Conservation (phyloP, 2,113 vertebrate species). For the Alethe diademata region DNA sequence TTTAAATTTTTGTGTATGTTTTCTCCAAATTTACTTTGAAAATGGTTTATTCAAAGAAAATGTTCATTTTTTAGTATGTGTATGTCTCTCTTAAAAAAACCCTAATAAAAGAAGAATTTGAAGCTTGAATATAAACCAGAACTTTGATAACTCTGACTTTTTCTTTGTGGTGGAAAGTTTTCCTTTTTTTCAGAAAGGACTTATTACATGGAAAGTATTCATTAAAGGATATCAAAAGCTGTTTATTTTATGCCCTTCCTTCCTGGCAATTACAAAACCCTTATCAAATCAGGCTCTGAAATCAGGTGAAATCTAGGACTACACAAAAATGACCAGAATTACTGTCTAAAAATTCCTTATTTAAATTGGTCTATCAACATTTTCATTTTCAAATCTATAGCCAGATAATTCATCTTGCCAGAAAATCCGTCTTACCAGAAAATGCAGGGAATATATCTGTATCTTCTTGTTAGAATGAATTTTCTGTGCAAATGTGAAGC, state of each 20-base stretch:
- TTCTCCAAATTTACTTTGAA: not conserved
- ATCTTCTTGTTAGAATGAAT: not conserved
- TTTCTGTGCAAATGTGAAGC: not conserved
- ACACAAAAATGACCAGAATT: not conserved
- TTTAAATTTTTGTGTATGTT: not conserved
- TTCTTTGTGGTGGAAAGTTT: not conserved
- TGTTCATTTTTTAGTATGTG: not conserved
- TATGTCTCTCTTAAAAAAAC: not conserved
- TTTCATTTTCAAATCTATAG: not conserved
- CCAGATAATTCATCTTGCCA: not conserved
- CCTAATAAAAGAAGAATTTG: not conserved
- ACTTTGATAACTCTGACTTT: not conserved
- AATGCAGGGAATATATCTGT: not conserved
- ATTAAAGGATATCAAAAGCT: not conserved
- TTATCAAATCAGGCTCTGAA: not conserved
- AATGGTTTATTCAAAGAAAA: not conserved
- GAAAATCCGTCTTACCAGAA: not conserved
- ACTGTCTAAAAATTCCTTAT: not conserved
- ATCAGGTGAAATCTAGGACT: not conserved
- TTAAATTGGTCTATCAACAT: not conserved
- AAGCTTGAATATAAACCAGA: not conserved
- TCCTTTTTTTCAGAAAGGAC: not conserved
- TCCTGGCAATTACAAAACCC: not conserved
- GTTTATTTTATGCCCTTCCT: not conserved
- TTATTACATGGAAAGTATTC: not conserved